Conservation (phyloP, 2,888 invertebrate genomes). For the Amphiduros pacificus region DNA sequence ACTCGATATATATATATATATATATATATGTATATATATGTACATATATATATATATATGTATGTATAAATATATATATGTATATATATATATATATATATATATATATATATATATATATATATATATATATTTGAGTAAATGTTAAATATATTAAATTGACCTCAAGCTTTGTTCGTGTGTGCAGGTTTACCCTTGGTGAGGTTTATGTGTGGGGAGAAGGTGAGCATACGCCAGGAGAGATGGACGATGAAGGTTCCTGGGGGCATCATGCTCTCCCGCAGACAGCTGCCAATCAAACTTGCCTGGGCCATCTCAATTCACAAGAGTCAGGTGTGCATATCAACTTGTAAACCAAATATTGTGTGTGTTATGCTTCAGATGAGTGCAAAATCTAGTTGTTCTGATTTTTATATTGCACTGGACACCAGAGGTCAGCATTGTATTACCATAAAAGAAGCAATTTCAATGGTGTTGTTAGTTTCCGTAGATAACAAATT, state of each 20-base stretch:
- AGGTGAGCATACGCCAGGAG: slow-evolving; percentile 75
- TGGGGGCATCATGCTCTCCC: slow-evolving; percentile 62
- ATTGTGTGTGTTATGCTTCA: too few relatives aligned
- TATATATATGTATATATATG: too few relatives aligned
- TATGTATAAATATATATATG: too few relatives aligned
- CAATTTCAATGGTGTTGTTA: too few relatives aligned
- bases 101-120: too few relatives aligned
- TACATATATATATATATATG: not conserved
- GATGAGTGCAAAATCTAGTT: not conserved
- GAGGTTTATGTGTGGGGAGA: slow-evolving; percentile 66
- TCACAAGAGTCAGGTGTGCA: slow-evolving; percentile 77
- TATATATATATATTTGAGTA: not conserved
- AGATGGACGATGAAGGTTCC: slow-evolving; percentile 78
- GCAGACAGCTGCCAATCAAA: slow-evolving; percentile 82
- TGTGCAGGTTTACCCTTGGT: slow-evolving; percentile 62
- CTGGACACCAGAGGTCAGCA: too few relatives aligned
- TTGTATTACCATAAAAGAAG: too few relatives aligned
- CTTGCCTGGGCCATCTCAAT: slow-evolving; percentile 98
- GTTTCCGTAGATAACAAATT: too few relatives aligned
- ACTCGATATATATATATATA: too few relatives aligned
- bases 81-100: too few relatives aligned
- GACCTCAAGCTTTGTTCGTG: not conserved
- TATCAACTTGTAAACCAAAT: too few relatives aligned
- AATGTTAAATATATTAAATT: not conserved
- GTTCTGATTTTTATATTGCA: not conserved